Evolutionary conservation across 2,888 invertebrate genomes (phyloP).

Genomic region (Fabriciana adippe): DNA sequence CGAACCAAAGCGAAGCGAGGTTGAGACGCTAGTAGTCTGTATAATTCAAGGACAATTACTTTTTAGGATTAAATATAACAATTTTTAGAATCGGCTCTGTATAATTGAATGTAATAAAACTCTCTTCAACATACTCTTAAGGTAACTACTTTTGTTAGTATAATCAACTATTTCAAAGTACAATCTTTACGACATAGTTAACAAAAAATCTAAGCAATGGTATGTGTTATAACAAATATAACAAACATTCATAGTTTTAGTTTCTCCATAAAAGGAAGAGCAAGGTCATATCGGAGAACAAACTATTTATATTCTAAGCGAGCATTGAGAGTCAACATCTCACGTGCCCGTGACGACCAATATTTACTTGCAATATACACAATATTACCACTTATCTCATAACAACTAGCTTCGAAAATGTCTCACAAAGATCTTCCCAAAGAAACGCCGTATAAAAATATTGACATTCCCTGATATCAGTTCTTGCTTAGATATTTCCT

Average conservation of each 20-base stretch:
- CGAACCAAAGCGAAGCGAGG: too few relatives aligned
- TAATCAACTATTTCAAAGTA: neutral
- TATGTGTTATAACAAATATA: constrained; percentile 20
- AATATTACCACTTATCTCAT: constrained; percentile 79
- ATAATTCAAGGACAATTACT: too few relatives aligned
- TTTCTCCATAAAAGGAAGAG: constrained; percentile 32
- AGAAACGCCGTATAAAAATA: constrained; percentile 57
- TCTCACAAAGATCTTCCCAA: constrained; percentile 61
- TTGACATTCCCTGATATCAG: constrained; percentile 65
- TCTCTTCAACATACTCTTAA: too few relatives aligned
- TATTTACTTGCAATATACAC: constrained; percentile 77
- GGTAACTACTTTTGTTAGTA: too few relatives aligned
- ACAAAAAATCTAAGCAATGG: constrained; percentile 6
- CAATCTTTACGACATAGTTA: constrained; percentile 10
- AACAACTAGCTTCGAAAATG: constrained; percentile 71
- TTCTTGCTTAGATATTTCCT: constrained; percentile 53
- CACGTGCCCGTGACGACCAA: constrained; percentile 73
- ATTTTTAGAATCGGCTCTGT: too few relatives aligned
- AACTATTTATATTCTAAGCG: constrained; percentile 72
- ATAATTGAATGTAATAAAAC: too few relatives aligned
- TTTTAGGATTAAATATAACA: too few relatives aligned
- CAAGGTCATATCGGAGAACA: constrained; percentile 68
- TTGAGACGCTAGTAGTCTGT: too few relatives aligned
- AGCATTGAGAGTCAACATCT: constrained; percentile 78
- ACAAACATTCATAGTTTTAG: constrained; percentile 25